phyloP scores from a whole-genome alignment of 2,888 invertebrate species.

The Vannuccia rotundouncinata region DNA sequence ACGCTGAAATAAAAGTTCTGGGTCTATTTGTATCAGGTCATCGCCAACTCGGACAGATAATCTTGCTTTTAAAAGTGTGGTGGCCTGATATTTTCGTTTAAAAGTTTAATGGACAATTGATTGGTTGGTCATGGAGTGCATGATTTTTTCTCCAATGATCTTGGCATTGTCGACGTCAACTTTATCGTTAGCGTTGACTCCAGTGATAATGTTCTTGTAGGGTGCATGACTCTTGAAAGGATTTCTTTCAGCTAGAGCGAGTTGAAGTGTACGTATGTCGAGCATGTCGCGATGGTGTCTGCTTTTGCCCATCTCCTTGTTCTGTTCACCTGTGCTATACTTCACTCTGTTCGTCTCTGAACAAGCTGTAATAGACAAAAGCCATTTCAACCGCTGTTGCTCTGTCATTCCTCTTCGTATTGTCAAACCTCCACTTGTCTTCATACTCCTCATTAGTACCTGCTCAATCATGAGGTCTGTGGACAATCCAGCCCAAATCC shows the following conservation, averaged over 20 bases:
- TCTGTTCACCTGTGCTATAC: conserved; percentile 18
- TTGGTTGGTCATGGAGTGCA: not conserved
- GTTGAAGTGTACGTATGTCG: not conserved
- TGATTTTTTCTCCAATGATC: not conserved
- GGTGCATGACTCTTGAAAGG: conserved; percentile 18
- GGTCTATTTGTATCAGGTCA: conserved; percentile 39
- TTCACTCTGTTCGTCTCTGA: conserved; percentile 40
- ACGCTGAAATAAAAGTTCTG: conserved; percentile 40
- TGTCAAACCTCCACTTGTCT: not conserved
- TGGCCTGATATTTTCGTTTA: conserved; percentile 38
- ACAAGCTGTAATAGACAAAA: conserved; percentile 41
- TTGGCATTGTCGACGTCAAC: conserved; percentile 19
- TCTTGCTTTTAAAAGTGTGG: conserved; percentile 38
- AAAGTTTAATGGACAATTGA: not conserved
- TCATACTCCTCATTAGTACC: conserved; percentile 29
- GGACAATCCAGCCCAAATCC: not conserved
- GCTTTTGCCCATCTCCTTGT: conserved; percentile 14
- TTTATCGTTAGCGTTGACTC: not conserved
- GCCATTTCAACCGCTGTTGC: conserved; percentile 39
- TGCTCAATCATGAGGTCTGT: conserved; percentile 19
- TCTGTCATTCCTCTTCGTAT: conserved; percentile 35
- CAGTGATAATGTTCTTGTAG: not conserved
- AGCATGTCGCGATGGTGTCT: not conserved
- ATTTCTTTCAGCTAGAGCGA: not conserved
- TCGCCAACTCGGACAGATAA: conserved; percentile 31